These are phyloP conservation scores for Melanostoma mellinum DNA, from an alignment of 2,888 invertebrate genomes.

Conservation along the genomic window DNA sequence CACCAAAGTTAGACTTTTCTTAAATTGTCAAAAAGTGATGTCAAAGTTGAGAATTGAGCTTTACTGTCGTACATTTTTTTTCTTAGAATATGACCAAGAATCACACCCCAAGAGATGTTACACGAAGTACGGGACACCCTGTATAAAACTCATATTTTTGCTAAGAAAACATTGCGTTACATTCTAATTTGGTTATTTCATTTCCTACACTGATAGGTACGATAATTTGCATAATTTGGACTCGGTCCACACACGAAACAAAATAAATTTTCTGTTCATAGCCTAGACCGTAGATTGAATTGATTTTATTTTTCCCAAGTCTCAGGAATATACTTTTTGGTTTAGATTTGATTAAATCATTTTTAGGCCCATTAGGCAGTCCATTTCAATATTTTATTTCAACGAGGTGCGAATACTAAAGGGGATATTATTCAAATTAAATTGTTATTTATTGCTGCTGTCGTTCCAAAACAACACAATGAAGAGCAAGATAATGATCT, in stretches of 20 bases:
- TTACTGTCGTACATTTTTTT: too few relatives aligned
- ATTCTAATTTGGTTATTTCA: conserved; percentile 46
- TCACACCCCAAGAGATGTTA: too few relatives aligned
- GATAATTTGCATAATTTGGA: conserved; percentile 59
- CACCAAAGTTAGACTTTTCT: too few relatives aligned
- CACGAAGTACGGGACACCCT: too few relatives aligned
- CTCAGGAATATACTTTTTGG: conserved; percentile 1
- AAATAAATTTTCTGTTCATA: conserved; percentile 12
- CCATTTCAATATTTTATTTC: conserved; percentile 29
- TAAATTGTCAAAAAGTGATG: too few relatives aligned
- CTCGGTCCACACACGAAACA: conserved; percentile 17
- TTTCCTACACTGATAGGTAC: conserved; percentile 45
- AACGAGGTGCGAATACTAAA: conserved; percentile 65
- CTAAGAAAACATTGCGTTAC: conserved; percentile 40
- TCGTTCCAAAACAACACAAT: conserved; percentile 31
- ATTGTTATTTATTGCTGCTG: conserved; percentile 55
- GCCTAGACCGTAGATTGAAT: conserved; percentile 3
- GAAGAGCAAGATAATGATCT: conserved; percentile 41
- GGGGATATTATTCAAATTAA: conserved; percentile 62
- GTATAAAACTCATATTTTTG: conserved; percentile 49
- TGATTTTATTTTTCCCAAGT: neutral
- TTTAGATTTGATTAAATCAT: conserved; percentile 47
- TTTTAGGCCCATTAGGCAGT: conserved; percentile 51
- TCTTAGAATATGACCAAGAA: too few relatives aligned
- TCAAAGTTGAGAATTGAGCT: too few relatives aligned